A percentile compares a stretch with the other conserved stretches of the same genome.
Conservation (phyloP, 2,888 invertebrate species). For the Perizoma flavofasciatum region DNA sequence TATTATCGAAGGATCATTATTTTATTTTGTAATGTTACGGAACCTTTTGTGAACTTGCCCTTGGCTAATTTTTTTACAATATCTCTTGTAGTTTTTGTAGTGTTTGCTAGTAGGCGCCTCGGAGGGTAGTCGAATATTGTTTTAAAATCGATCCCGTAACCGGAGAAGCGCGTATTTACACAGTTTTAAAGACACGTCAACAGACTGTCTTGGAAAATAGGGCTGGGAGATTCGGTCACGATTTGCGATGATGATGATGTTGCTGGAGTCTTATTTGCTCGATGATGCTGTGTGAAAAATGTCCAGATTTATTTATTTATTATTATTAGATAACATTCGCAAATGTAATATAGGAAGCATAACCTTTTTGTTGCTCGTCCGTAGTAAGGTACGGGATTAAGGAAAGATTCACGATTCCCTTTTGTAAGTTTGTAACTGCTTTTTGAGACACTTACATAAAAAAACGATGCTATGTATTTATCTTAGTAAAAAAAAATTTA, state of each 20-base stretch:
- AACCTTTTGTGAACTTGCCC: slow-evolving; percentile 5
- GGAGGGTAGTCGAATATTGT: slow-evolving; percentile 55
- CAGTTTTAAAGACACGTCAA: slow-evolving; percentile 76
- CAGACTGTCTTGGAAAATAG: slow-evolving; percentile 43
- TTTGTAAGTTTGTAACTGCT: no score
- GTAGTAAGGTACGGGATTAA: no score
- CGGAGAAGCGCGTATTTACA: slow-evolving; percentile 65
- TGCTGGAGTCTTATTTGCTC: not conserved
- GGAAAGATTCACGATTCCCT: no score
- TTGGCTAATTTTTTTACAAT: slow-evolving; percentile 17
- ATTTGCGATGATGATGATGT: not conserved
- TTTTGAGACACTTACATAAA: no score
- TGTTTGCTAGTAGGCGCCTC: slow-evolving; percentile 63
- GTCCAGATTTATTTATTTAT: no score
- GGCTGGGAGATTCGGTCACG: slow-evolving; percentile 39
- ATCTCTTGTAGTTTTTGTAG: slow-evolving; percentile 35
- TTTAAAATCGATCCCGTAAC: slow-evolving; percentile 71
- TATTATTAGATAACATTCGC: no score
- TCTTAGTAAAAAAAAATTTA: no score
- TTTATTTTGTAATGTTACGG: not conserved
- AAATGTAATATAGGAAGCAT: no score
- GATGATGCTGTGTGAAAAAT: no score
- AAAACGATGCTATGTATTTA: no score
- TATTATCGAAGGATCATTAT: not conserved
- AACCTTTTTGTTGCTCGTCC: no score